Base-by-base conservation (phyloP, 2,888 invertebrate genomes). In the Dicroscelio sp. region DNA sequence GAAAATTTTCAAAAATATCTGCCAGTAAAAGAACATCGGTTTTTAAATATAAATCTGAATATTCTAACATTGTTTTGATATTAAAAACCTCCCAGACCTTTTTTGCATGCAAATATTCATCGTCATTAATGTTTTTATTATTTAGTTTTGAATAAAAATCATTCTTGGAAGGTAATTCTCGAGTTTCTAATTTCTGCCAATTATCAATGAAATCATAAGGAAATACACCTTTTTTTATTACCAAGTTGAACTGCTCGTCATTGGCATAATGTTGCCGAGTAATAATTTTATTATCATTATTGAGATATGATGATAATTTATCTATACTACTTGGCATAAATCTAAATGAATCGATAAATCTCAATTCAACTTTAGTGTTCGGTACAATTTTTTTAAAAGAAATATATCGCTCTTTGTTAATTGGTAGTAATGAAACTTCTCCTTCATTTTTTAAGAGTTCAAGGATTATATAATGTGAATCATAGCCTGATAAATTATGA, bases 81-180 rank as follows among this genome's bases (percentile, higher is more conserved):
- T 80, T 60, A 48, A 86, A 79, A 12, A 25, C 27, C n/a, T 79
- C 38, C 86, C 79, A 80, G 0, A 86, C 71, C 88, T 75, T 23
- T 96, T 96, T 20, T 12, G 86, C 78, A 93, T 95, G 96, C 14
- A 91, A 43, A 90, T 96, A 96, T 33, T 94, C 93, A 25, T 76
- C 78, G n/a, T 88, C 89, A 1, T 60, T 60, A 43, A 60, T 27
- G 12, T 60, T 8, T 10, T 5, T 25, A 8, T 60, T 27, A 27
- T 60, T 60, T 17, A 27, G 12, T 27, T 25, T 5, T 10, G 23
- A 27, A 25, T 60, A 60, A 60, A 60, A 60, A 25, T 60, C 2
- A 6, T 60, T 5, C 2, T 8, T 23, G 5, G 60, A 27, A 60
- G 60, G 60, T 25, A 60, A 17, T 4, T 6, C 3, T 27, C 8